Percentiles rank a stretch among this genome's conserved stretches.
Conservation (phyloP, 2,888 invertebrate genomes). For the Pantelozetes paolii region DNA sequence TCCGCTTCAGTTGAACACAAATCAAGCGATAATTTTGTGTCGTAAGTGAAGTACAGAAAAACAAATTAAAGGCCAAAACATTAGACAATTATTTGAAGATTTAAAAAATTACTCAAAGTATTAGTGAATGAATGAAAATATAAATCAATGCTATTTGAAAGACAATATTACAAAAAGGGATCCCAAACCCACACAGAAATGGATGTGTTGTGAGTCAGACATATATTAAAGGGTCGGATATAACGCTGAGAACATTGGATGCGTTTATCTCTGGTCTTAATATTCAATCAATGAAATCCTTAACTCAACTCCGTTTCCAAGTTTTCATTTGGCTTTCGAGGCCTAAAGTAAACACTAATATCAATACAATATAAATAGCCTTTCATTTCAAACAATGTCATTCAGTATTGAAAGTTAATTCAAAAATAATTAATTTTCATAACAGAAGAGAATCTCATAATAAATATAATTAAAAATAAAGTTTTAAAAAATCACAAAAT, state of each 20-base stretch:
- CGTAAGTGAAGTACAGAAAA: background rate
- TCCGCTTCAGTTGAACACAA: conserved; percentile 7
- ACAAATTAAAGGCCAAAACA: background rate
- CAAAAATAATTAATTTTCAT: too few relatives aligned
- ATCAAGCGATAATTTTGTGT: background rate
- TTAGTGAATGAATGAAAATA: background rate
- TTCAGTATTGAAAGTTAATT: too few relatives aligned
- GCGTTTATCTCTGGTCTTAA: background rate
- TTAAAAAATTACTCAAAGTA: background rate
- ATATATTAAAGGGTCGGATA: too few relatives aligned
- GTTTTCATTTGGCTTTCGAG: background rate
- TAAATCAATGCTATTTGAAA: background rate
- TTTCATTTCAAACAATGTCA: too few relatives aligned
- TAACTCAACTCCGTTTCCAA: background rate
- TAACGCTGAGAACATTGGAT: background rate
- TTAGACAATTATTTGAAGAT: background rate
- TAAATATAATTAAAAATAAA: too few relatives aligned
- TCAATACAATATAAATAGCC: too few relatives aligned
- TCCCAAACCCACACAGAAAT: background rate
- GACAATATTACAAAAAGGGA: background rate
- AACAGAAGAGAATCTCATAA: too few relatives aligned
- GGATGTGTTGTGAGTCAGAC: too few relatives aligned
- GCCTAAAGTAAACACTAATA: too few relatives aligned
- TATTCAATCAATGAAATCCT: background rate
- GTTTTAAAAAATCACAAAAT: too few relatives aligned